Conservation (phyloP, 2,113 vertebrate species). For the Nansenia antarctica region DNA sequence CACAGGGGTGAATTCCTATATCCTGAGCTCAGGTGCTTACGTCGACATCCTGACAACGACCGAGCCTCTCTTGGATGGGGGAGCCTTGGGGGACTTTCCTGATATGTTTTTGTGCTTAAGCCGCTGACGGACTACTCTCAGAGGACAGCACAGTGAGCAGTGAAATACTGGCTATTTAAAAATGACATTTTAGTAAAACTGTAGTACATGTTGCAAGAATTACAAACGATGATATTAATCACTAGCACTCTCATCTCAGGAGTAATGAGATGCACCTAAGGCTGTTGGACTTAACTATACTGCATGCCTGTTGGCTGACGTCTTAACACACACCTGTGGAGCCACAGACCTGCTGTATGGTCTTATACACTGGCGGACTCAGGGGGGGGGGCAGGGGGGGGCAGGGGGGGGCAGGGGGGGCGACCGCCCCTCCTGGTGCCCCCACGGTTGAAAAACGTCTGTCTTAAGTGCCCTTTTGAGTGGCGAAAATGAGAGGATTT, state of each 20-base stretch:
- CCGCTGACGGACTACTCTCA: no score
- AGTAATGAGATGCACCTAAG: slow-evolving; percentile 36
- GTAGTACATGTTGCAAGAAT: no score
- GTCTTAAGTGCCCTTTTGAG: no score
- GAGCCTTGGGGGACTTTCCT: background rate
- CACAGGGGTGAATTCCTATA: slow-evolving; percentile 53
- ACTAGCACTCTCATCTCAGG: slow-evolving; percentile 9
- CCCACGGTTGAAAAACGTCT: no score
- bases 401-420: no score
- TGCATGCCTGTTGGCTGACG: slow-evolving; percentile 62
- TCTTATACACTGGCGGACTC: no score
- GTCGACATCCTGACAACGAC: slow-evolving; percentile 49
- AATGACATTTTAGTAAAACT: no score
- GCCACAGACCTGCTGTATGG: slow-evolving; percentile 33
- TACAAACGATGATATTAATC: background rate
- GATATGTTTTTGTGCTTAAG: slow-evolving; percentile 33
- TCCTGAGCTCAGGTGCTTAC: slow-evolving; percentile 48
- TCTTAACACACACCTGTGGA: slow-evolving; percentile 61
- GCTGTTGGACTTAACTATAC: slow-evolving; percentile 43
- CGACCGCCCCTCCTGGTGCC: no score
- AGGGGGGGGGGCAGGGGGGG: no score
- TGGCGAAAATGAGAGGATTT: no score
- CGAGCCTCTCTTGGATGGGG: slow-evolving; percentile 24
- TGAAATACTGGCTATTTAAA: no score
- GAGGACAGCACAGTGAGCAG: no score